Conservation (phyloP, 2,113 vertebrate genomes). For the Emydocephalus ijimae region DNA sequence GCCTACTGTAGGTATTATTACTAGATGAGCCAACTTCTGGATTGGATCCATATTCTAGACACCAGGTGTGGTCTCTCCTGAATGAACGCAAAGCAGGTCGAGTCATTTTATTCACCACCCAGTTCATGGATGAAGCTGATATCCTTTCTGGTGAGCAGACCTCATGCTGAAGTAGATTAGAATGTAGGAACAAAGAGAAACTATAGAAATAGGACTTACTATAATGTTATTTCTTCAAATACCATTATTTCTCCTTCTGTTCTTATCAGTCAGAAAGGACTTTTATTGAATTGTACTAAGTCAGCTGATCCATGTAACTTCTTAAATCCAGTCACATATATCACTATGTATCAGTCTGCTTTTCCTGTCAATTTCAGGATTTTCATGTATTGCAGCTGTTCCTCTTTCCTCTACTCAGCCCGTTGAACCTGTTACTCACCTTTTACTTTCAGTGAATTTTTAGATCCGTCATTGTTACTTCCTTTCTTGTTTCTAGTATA, state of each 20-base stretch:
- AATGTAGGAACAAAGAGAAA: rapidly evolving
- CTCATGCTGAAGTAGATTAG: rapidly evolving
- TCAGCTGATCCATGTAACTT: background rate
- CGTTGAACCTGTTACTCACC: no score
- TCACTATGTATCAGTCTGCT: background rate
- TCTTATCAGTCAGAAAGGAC: background rate
- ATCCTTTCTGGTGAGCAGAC: constrained; percentile 78
- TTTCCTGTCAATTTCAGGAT: background rate
- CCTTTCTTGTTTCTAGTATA: background rate
- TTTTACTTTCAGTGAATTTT: no score
- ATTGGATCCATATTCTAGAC: constrained; percentile 86
- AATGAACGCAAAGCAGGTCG: constrained; percentile 73
- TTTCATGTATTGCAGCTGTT: background rate
- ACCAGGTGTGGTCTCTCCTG: constrained; percentile 82
- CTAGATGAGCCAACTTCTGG: constrained; percentile 88
- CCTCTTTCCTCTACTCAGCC: background rate
- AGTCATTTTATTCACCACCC: constrained; percentile 81
- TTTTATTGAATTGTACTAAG: background rate
- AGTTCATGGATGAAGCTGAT: constrained; percentile 91
- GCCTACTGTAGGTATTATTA: constrained; percentile 75
- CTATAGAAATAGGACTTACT: background rate
- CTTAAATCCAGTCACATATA: background rate
- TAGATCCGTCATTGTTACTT: background rate
- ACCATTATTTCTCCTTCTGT: background rate
- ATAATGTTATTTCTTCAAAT: no score